phyloP scores from a whole-genome alignment of 2,888 invertebrate genomes.

The Pristionchus entomophagus region DNA sequence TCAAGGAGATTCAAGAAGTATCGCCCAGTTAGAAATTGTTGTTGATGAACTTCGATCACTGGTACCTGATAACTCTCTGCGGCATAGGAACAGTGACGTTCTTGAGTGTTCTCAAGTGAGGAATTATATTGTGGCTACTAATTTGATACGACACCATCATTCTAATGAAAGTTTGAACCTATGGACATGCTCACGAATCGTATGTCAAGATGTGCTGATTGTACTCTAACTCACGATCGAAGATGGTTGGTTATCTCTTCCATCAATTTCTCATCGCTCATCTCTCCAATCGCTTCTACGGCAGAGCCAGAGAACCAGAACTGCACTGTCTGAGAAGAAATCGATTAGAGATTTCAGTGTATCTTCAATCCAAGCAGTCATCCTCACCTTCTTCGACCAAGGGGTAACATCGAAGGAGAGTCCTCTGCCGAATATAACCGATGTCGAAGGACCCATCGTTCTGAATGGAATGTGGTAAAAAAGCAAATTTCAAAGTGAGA shows the following conservation, averaged over 20 bases:
- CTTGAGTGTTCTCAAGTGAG: background rate
- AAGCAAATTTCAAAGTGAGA: too few relatives aligned
- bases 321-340: background rate
- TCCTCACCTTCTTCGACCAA: slow-evolving; percentile 29
- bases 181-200: too few relatives aligned
- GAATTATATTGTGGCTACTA: background rate
- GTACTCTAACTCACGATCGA: background rate
- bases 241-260: slow-evolving; percentile 1
- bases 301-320: slow-evolving; percentile 44
- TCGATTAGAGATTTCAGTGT: background rate
- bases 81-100: background rate
- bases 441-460: background rate
- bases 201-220: background rate
- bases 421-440: background rate
- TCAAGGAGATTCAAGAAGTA: background rate
- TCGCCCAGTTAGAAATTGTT: background rate
- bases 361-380: background rate
- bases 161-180: too few relatives aligned
- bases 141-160: background rate
- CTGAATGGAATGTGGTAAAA: too few relatives aligned
- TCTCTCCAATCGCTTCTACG: background rate
- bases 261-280: background rate
- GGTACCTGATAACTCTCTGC: slow-evolving; percentile 17
- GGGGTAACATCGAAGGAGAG: background rate
- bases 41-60: background rate